Conservation (phyloP, 2,797 vertebrate species). For the Sebastiscus albofasciatus region DNA sequence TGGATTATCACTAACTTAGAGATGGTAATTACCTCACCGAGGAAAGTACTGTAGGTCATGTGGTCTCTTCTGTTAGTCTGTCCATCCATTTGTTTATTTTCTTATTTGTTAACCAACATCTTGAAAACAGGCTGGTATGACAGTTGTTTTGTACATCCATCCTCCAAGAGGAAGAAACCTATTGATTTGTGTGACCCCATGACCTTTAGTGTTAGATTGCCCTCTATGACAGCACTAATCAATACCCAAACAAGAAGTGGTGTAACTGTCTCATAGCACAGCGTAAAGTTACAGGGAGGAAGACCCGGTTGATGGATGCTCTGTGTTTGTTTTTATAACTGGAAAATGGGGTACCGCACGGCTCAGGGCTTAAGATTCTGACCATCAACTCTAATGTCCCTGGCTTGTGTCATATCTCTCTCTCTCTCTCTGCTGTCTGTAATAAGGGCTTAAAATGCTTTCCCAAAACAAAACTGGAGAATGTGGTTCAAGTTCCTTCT, state of each 20-base stretch:
- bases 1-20: slow-evolving; percentile 14
- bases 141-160: neutral
- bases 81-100: neutral
- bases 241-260: neutral
- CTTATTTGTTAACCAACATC: neutral
- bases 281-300: neutral
- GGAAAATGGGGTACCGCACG: neutral
- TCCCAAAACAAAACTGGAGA: neutral
- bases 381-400: neutral
- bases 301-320: neutral
- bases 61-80: neutral
- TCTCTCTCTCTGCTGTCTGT: neutral
- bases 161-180: neutral
- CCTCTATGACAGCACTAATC: neutral
- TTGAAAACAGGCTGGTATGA: neutral
- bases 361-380: neutral
- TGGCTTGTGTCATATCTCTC: neutral
- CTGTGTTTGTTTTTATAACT: neutral
- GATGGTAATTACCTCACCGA: slow-evolving; percentile 4
- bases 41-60: neutral
- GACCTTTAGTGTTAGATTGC: neutral
- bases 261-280: neutral
- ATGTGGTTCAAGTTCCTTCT: neutral
- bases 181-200: neutral
- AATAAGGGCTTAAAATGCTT: neutral